Base-by-base conservation (phyloP, 1,140 invertebrate species). In the Hestina assimilis region DNA sequence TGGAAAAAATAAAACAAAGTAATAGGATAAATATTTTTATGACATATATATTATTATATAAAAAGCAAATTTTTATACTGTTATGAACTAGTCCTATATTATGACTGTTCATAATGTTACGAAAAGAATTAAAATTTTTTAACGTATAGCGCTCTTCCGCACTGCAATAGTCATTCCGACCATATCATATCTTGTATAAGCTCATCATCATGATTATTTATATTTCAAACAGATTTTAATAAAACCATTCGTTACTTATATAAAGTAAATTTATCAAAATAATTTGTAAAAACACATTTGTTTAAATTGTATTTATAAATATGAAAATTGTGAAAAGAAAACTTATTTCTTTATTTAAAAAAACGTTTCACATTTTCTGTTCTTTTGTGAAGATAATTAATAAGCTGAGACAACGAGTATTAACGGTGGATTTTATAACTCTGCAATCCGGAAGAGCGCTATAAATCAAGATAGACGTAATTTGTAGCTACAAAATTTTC, bases 361-460 rank as follows among this genome's bases (percentile, higher is more conserved):
- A n/a, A n/a, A n/a, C n/a, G n/a, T n/a, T n/a, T n/a, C n/a, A n/a
- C n/a, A n/a, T n/a, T n/a, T n/a, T n/a, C n/a, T n/a, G n/a, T n/a
- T n/a, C n/a, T n/a, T n/a, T n/a, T n/a, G n/a, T n/a, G n/a, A n/a
- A n/a, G n/a, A n/a, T n/a, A n/a, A n/a, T n/a, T n/a, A n/a, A n/a
- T n/a, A 11, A 9, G 3, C 4, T n/a, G 8, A 26, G 20, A 45
- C 3, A 1, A 0, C 2, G 2, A 26, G 8, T 24, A 19, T 51
- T 17, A 24, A 15, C 12, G 15, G 12, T 5, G 4, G 9, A 41
- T 41, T 38, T 6, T 17, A 14, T 20, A 43, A 43, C n/a, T 6
- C 11, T 7, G 11, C 28, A 53, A 15, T 12, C 15, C 40, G 38
- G 55, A 58, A 58, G 55, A 58, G 55, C 55, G 55, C 55, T 50